phyloP scores from a whole-genome alignment of 2,113 vertebrate genomes.

The Geococcyx californianus region DNA sequence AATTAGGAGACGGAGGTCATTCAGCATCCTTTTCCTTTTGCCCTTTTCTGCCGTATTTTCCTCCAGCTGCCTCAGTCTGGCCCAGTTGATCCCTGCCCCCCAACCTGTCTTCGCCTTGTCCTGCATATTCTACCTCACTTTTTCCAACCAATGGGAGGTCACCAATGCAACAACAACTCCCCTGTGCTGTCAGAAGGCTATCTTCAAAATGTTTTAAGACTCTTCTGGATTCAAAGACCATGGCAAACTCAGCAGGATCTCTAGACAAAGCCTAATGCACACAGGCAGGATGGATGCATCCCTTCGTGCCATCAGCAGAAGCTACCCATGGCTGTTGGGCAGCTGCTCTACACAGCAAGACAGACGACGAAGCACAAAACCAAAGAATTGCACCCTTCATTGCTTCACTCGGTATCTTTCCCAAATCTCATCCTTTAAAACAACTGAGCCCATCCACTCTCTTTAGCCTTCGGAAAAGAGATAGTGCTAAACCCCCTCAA shows the following conservation, averaged over 20 bases:
- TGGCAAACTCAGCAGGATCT: background rate
- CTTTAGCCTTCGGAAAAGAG: background rate
- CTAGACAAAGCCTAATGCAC: rapidly evolving
- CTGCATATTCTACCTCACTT: background rate
- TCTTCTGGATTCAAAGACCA: background rate
- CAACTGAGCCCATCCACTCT: background rate
- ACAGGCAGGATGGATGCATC: rapidly evolving
- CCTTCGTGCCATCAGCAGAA: background rate
- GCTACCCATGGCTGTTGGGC: rapidly evolving
- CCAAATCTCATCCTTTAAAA: background rate
- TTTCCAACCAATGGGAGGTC: rapidly evolving
- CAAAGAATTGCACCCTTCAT: background rate
- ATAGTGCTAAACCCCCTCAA: background rate
- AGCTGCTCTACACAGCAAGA: background rate
- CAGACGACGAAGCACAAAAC: background rate
- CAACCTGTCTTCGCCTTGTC: background rate
- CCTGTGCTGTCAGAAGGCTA: background rate
- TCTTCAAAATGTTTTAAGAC: background rate
- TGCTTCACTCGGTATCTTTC: background rate
- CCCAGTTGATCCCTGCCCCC: rapidly evolving
- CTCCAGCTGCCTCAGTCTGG: rapidly evolving
- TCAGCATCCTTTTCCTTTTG: background rate
- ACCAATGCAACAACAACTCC: background rate
- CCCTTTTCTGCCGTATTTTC: background rate
- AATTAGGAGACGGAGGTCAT: rapidly evolving